Evolutionary conservation across 2,888 invertebrate genomes (phyloP), one percentile per base, ranked within the genome.

Genomic region (Synergus laeviventris): DNA sequence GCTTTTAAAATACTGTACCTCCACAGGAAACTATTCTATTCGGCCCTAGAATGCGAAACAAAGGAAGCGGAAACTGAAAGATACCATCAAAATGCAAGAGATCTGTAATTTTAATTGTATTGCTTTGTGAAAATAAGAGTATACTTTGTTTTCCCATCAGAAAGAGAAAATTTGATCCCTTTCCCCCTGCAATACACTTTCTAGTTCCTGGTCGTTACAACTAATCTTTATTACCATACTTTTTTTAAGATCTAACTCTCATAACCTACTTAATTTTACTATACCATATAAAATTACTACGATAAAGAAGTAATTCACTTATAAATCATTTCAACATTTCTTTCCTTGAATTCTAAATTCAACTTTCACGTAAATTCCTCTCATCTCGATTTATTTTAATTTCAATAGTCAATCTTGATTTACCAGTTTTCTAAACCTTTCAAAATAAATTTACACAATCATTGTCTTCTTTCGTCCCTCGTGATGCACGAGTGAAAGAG

Each of bases 21-120:
- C 12, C 21, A 56, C 18, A 18, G 21, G 21, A 56, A 56, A 21
- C 56, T 21, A 49, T 5, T 16, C 12, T 21, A 21, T 42, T 42
- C 12, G 42, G 14, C 21, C 12, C 11, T 56, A 21, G 21, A 56
- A 56, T n/a, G 24, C 14, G 49, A 70, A 70, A 45, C 45, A 70
- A 49, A 70, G 31, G 49, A 42, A 70, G 24, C 70, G 70, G 70
- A 70, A 70, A 70, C 70, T 31, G 4, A 70, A n/a, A 70, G 70
- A 70, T 70, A 70, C 45, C 12, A 70, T 70, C 70, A 45, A 70
- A 70, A n/a, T 70, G 31, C 24, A 31, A 31, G 31, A 31, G 49
- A 70, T 49, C 70, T 24, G 24, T 49, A 49, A 31, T 70, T 70
- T 70, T 66, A 64, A 64, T 9, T 39, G 11, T 42, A 39, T 12